Conservation (phyloP, 2,113 vertebrate genomes). For the Corythornis cristatus region DNA sequence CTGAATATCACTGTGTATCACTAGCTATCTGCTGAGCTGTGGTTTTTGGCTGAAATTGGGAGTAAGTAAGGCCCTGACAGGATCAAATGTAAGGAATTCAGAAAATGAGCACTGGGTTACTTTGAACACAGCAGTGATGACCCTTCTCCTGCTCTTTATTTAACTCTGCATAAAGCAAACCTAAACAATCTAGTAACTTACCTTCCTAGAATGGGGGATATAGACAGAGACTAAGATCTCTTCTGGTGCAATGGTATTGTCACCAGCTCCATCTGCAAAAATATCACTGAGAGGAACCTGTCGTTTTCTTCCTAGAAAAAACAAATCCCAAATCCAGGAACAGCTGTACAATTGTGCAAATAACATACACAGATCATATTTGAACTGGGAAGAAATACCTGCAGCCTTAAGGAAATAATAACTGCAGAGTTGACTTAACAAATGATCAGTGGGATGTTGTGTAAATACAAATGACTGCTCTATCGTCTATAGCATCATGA, state of each 20-base stretch:
- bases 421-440: neutral
- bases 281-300: constrained; percentile 80
- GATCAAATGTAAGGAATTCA: neutral
- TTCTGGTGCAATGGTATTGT: constrained; percentile 77
- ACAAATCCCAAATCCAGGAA: neutral
- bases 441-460: neutral
- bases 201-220: constrained; percentile 84
- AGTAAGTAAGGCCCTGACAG: neutral
- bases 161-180: neutral
- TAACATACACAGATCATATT: neutral
- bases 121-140: neutral
- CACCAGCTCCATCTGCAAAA: constrained; percentile 81
- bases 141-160: neutral
- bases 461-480: neutral
- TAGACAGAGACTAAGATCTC: constrained; percentile 85
- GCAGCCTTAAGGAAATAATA: neutral
- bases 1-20: neutral
- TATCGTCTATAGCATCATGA: neutral
- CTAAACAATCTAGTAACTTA: constrained; percentile 24
- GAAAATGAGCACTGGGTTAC: neutral
- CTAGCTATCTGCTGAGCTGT: neutral
- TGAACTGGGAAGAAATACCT: neutral
- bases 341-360: neutral
- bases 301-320: constrained; percentile 60
- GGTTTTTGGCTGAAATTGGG: neutral